Conservation (phyloP, 1,140 invertebrate genomes). For the Sinonovacula constricta region DNA sequence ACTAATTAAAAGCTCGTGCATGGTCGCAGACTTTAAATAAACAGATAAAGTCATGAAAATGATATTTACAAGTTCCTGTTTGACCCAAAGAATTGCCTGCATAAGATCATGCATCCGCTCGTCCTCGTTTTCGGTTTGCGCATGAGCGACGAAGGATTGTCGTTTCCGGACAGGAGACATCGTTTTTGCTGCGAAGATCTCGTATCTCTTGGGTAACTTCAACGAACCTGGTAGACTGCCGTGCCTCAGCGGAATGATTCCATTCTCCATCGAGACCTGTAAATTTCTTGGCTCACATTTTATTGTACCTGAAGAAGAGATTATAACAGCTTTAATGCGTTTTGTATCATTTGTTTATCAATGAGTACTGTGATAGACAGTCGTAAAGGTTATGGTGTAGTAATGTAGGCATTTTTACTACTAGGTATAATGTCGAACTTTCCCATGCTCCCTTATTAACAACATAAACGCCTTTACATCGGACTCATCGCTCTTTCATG, state of each 20-base stretch:
- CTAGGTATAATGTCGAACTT: too few species aligned
- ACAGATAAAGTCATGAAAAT: too few species aligned
- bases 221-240: constrained; percentile 36
- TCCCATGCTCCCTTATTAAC: too few species aligned
- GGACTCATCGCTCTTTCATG: too few species aligned
- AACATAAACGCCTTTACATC: too few species aligned
- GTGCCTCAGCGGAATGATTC: constrained; percentile 44
- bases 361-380: too few species aligned
- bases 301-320: background rate
- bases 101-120: constrained; percentile 37
- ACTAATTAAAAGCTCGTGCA: too few species aligned
- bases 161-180: constrained; percentile 30
- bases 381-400: too few species aligned
- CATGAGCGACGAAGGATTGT: constrained; percentile 18
- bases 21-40: too few species aligned
- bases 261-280: constrained; percentile 45
- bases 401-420: too few species aligned
- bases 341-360: too few species aligned
- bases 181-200: background rate
- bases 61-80: constrained; percentile 38
- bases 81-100: constrained; percentile 49
- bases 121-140: constrained; percentile 4
- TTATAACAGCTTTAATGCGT: too few species aligned
- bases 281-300: background rate
- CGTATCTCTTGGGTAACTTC: constrained; percentile 36